Percentiles rank a stretch among this genome's conserved stretches.
Evolutionary conservation across 2,797 vertebrate species (phyloP).

Genomic region (Notoglanidium macrostoma): DNA sequence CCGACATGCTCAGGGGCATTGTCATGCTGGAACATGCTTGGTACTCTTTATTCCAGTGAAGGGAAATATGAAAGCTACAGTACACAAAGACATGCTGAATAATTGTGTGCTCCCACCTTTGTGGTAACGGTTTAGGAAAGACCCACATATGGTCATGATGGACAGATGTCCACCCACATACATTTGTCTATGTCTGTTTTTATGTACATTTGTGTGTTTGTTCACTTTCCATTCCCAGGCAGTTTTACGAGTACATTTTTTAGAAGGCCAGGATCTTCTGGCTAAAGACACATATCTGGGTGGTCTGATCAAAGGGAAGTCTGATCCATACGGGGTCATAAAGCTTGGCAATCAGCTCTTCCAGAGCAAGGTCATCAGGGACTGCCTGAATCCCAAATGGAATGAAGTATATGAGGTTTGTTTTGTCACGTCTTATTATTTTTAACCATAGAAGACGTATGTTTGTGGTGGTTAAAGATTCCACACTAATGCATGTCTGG

Average conservation of each 20-base stretch:
- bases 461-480: background rate
- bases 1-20: too few species aligned
- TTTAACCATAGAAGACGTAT: background rate
- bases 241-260: slow-evolving; percentile 88
- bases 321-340: slow-evolving; percentile 91
- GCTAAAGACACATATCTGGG: slow-evolving; percentile 89
- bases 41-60: too few species aligned
- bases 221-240: slow-evolving; percentile 71
- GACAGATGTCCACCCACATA: too few species aligned
- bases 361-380: slow-evolving; percentile 89
- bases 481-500: background rate
- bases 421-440: background rate
- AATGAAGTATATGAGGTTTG: slow-evolving; percentile 93
- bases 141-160: too few species aligned
- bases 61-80: too few species aligned
- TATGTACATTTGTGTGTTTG: background rate
- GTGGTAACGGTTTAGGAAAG: too few species aligned
- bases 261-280: slow-evolving; percentile 89
- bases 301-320: slow-evolving; percentile 93
- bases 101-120: too few species aligned
- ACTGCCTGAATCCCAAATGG: slow-evolving; percentile 89
- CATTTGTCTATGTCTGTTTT: background rate
- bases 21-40: too few species aligned
- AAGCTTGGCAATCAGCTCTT: slow-evolving; percentile 84
- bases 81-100: too few species aligned